Evolutionary conservation across 1,140 invertebrate genomes (phyloP), one percentile per base, ranked within the genome.

Genomic region (Maniola jurtina): DNA sequence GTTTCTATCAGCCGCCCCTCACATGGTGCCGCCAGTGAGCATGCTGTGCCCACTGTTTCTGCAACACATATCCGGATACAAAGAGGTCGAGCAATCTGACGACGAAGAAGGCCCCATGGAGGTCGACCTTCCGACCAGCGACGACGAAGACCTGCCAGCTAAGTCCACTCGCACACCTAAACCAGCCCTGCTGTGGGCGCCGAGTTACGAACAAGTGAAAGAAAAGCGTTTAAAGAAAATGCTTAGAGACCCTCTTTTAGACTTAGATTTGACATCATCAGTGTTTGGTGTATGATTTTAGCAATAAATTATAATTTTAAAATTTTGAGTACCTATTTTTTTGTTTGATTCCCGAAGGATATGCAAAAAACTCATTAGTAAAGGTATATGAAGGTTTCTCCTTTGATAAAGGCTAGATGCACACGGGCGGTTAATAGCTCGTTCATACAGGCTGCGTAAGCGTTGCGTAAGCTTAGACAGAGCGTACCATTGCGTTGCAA

Each of bases 1-100:
- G 91, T 83, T 92, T 34, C 65, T 91, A 35, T 81, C 85, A 7
- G 81, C 81, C 0, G 77, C 90, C 8, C 80, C 90, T 0, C 88
- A 92, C 62, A 91, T 91, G 79, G 69, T 91, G 13, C 90, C 91
- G 0, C 84, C 86, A 35, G 80, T 92, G 8, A 85, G 80, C 63
- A 72, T 86, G 2, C 70, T 92, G 1, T 89, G 87, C 68, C 84
- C 87, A 6, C 71, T 86, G 11, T 86, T 91, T 72, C 72, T 92
- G 0, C 78, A 88, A 73, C 81, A 86, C n/a, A 76, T 91, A 45
- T 81, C 84, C 0, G 88, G 88, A 5, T 80, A 81, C 13, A 63
- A 80, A 54, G 56, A 76, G 66, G n/a, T 57, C 2, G 75, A 83
- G 57, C 73, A 81, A 60, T 9, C 42, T 8, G 71, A 79, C n/a